Evolutionary conservation across 2,113 vertebrate genomes (phyloP), one percentile per base, ranked within the genome.

Genomic region (Isichthys henryi): DNA sequence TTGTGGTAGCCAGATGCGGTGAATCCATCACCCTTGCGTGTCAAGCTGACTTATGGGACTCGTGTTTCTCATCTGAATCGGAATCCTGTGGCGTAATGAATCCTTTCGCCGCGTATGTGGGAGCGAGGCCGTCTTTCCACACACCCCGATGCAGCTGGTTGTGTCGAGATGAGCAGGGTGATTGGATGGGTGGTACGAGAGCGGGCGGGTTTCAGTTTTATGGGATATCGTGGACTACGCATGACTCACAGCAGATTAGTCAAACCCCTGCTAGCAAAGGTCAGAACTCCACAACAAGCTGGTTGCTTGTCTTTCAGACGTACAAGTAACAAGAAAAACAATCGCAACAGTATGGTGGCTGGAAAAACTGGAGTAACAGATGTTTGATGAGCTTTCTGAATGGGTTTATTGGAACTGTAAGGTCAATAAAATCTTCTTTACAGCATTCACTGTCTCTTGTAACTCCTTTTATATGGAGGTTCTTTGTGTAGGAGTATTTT

Each of bases 11-110:
- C 74, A 43, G 74, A 46, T 85, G 50, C 15, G 23, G 39, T 3
- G 53, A 84, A 85, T 84, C 52, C 74, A 62, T 89, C 88, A 88
- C 27, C 43, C 74, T 70, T 5, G 48, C 35, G n/a, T n/a, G 50
- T 46, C 77, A 84, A n/a, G 83, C 31, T 58, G 80, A 21, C 52
- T 89, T 56, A 84, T 58, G 23, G 52, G 50, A 27, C 39, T 52
- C 13, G 21, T 21, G 31, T 62, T 62, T 84, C 50, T 84, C 52
- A 85, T 53, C 46, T 85, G 48, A 84, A 50, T 50, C 48, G 11
- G 70, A 53, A 50, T 89, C 74, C 27, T 8, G 15, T 2, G 39
- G 77, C 49, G 17, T 43, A 84, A 89, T 89, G 74, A n/a, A 52
- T 39, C 74, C 88, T 31, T 89, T 83, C 11, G 82, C 0, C 45